Conservation (phyloP, 1,140 invertebrate species). For the Microvelia longipes region DNA sequence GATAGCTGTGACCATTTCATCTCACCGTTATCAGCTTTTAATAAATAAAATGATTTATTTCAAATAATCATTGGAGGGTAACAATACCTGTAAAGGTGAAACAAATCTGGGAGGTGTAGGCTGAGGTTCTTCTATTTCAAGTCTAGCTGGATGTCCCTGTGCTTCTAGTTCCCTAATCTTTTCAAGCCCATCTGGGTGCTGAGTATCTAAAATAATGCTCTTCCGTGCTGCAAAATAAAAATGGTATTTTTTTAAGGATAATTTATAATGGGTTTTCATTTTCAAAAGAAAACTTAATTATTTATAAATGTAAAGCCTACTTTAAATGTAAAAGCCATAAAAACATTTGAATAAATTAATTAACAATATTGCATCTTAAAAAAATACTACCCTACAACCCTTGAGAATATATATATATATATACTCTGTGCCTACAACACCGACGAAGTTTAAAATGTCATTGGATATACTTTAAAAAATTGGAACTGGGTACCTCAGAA, state of each 20-base stretch:
- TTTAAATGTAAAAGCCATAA: too few relatives aligned
- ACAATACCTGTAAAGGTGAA: slow-evolving; percentile 47
- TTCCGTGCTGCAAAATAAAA: slow-evolving; percentile 42
- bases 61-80: not conserved
- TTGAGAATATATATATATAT: too few relatives aligned
- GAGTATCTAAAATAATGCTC: slow-evolving; percentile 74
- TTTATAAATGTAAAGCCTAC: too few relatives aligned
- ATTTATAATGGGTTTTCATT: not conserved
- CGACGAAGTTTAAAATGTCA: too few relatives aligned
- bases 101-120: slow-evolving; percentile 63
- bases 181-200: slow-evolving; percentile 81
- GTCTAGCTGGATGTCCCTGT: slow-evolving; percentile 54
- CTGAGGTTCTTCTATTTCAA: slow-evolving; percentile 65
- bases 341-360: slow-evolving; percentile 3
- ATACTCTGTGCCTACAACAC: too few relatives aligned
- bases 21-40: too few relatives aligned
- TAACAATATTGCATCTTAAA: too few relatives aligned
- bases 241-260: not conserved
- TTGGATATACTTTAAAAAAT: too few relatives aligned
- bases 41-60: not conserved
- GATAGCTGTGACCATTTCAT: too few relatives aligned
- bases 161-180: slow-evolving; percentile 80
- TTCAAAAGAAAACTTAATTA: too few relatives aligned
- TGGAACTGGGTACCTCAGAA: too few relatives aligned
- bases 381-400: too few relatives aligned